A percentile compares a stretch with the other conserved stretches of the same genome.
Evolutionary conservation across 2,797 vertebrate species (phyloP).

Genomic region (Pipistrellus pipistrellus): DNA sequence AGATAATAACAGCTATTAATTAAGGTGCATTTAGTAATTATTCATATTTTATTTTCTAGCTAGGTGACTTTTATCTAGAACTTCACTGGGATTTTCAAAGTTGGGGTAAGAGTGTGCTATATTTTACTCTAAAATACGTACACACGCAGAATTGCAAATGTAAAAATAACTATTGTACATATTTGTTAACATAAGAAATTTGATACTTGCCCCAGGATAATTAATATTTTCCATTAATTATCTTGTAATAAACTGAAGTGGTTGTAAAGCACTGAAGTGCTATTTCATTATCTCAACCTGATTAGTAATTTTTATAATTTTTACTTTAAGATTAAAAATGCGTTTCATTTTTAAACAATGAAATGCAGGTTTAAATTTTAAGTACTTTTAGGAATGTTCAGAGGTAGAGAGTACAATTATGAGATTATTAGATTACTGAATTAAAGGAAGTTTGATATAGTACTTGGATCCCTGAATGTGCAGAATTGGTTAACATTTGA

Average conservation of each 20-base stretch:
- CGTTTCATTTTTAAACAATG: neutral
- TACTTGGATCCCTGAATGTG: constrained; percentile 4
- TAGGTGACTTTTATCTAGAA: constrained; percentile 99
- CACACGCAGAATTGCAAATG: neutral
- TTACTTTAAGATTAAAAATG: constrained; percentile 43
- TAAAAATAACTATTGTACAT: constrained; percentile 1
- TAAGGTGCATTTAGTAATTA: constrained; percentile 58
- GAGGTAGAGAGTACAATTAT: constrained; percentile 24
- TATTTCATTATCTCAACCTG: neutral
- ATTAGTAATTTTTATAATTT: neutral
- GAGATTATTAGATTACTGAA: constrained; percentile 9
- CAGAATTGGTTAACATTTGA: constrained; percentile 42
- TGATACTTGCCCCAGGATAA: constrained; percentile 16
- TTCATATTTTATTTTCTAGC: constrained; percentile 89
- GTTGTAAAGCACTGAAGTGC: neutral
- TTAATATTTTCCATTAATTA: constrained; percentile 10
- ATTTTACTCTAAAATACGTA: constrained; percentile 66
- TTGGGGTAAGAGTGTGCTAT: constrained; percentile 94
- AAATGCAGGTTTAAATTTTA: neutral
- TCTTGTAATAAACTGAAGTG: no score
- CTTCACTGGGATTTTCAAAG: constrained; percentile 99
- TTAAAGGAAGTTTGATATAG: constrained; percentile 2
- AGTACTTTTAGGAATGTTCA: constrained; percentile 12
- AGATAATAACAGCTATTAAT: constrained; percentile 40
- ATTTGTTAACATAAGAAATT: constrained; percentile 40